Percentiles rank a stretch among this genome's conserved stretches.
phyloP scores from a whole-genome alignment of 2,888 invertebrate genomes.

The Mycalesis mineus region DNA sequence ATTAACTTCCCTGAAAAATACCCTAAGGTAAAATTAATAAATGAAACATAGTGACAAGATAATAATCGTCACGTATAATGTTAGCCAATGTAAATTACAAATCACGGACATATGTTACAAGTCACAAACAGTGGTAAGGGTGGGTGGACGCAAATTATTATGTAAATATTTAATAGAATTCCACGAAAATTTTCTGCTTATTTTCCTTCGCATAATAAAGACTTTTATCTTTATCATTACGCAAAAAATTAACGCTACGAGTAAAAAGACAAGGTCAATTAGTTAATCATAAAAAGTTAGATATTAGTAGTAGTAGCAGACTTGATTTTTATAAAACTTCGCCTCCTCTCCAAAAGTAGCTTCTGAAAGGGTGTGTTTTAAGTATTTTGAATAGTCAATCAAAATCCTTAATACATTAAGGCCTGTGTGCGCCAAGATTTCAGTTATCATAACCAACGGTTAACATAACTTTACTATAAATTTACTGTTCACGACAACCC shows the following conservation, averaged over 20 bases:
- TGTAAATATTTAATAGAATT: not conserved
- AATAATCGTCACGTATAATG: not conserved
- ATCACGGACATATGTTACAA: conserved; percentile 1
- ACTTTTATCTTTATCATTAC: not conserved
- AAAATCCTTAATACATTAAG: no score
- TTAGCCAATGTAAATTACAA: conserved; percentile 7
- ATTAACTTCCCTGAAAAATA: no score
- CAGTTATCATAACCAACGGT: no score
- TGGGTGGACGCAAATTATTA: not conserved
- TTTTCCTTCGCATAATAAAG: not conserved
- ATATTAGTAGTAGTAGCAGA: no score
- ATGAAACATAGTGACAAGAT: conserved; percentile 2
- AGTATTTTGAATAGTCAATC: no score
- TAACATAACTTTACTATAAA: no score
- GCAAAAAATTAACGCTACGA: not conserved
- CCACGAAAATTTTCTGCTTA: not conserved
- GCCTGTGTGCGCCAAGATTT: no score
- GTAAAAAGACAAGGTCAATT: not conserved
- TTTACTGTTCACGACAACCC: no score
- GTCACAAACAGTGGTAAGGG: conserved; percentile 2
- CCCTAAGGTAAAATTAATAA: not conserved
- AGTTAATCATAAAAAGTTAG: no score
- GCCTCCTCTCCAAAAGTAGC: no score
- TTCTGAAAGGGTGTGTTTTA: no score
- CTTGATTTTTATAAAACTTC: no score